Base-by-base conservation (phyloP, 2,888 invertebrate species). In the Nebria salina region DNA sequence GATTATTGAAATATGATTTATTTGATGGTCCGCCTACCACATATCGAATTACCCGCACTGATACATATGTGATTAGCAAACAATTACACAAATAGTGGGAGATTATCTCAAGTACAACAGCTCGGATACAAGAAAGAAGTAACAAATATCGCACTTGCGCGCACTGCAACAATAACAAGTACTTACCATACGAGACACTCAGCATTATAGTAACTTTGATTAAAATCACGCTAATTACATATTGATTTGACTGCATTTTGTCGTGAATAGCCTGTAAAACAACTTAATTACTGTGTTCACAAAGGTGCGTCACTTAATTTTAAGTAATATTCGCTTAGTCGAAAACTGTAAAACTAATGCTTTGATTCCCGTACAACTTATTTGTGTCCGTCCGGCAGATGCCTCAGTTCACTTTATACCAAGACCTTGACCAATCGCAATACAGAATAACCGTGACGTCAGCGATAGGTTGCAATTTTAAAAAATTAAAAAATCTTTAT, bases 341-440 rank as follows among this genome's bases (percentile, higher is more conserved):
- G 13, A 54, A 7, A 13, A 54, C 70, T 7, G 15, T 34, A 26
- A 15, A 70, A 70, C 70, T 25, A 25, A 34, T 34, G 70, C 70
- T 13, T 34, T 34, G 65, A 72, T 72, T 78, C 78, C 78, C 78
- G 65, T 72, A 72, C 43, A 43, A 43, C 15, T 66, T 54, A 75
- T 75, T 79, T 66, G 43, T 68, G 74, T 68, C 26, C 26, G 75
- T 43, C 74, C 26, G 54, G 65, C 68, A 74, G 74, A 74, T 68
- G 74, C 15, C 20, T 42, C 74, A 65, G 65, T 78, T 41, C 20
- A 65, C 77, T 78, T 72, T 78, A 78, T 78, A 78, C 65, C 42
- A 42, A 79, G 70, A 79, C 79, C 74, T 75, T 75, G 75, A 79
- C 79, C 75, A 79, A 79, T 79, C 79, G 74, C 41, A 65, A 41